These are phyloP conservation scores for Sakesphorus luctuosus DNA, from an alignment of 2,113 vertebrate species.

Conservation along the genomic window DNA sequence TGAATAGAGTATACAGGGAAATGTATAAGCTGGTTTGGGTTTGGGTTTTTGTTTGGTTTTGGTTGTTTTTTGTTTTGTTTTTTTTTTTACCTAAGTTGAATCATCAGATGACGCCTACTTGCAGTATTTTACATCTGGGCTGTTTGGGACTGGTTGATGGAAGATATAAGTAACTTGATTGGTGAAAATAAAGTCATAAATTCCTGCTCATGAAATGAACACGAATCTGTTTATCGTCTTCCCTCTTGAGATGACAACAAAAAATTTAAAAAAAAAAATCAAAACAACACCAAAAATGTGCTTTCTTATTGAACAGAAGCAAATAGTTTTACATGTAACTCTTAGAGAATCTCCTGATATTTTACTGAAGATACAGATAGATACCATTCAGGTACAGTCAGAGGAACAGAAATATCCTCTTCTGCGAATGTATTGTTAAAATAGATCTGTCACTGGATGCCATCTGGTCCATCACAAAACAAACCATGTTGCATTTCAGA, in stretches of 20 bases:
- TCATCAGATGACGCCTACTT: neutral
- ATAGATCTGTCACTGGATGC: neutral
- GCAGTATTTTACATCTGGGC: neutral
- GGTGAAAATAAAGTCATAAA: neutral
- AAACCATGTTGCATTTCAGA: neutral
- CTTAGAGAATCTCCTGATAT: neutral
- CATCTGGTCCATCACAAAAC: slow-evolving; percentile 10
- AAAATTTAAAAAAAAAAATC: neutral
- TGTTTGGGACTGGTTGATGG: neutral
- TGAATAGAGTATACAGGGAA: neutral
- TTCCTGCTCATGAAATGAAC: neutral
- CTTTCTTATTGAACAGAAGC: neutral
- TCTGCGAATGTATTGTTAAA: neutral
- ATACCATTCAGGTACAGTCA: neutral
- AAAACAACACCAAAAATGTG: rapidly evolving
- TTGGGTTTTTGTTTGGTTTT: neutral
- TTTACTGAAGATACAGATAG: neutral
- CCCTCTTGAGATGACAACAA: neutral
- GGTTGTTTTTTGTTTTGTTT: no score
- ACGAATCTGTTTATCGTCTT: neutral
- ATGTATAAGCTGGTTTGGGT: neutral
- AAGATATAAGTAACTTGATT: neutral
- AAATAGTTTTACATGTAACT: neutral
- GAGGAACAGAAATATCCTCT: neutral
- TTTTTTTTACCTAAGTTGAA: neutral